Conservation (phyloP, 2,113 vertebrate genomes). For the Tachycineta bicolor region DNA sequence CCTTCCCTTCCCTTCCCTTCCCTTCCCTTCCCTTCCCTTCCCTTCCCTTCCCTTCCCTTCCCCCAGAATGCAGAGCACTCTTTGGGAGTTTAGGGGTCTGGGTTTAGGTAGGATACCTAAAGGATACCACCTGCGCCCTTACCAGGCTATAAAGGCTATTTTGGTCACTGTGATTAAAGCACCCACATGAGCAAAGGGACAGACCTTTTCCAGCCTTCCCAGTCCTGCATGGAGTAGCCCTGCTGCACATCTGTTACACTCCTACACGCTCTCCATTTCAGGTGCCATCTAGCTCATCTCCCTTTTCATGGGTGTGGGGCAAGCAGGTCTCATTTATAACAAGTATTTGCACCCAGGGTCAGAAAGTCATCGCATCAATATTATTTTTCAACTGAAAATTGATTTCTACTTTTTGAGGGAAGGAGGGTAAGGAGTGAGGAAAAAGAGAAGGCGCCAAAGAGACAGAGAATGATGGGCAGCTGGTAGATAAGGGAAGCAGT, state of each 20-base stretch:
- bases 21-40: neutral
- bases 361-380: neutral
- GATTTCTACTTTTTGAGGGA: neutral
- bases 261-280: neutral
- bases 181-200: neutral
- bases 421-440: neutral
- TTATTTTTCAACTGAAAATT: neutral
- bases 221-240: neutral
- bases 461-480: conserved; percentile 38
- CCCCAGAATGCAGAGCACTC: neutral
- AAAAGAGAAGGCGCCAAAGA: neutral
- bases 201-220: neutral
- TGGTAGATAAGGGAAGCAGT: conserved; percentile 25
- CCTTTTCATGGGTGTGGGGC: neutral
- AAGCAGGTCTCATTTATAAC: neutral
- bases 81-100: neutral
- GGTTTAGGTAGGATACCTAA: neutral
- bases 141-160: neutral
- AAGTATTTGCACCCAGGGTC: neutral
- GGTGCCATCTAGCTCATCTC: neutral
- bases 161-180: neutral
- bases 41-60: neutral
- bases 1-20: neutral
- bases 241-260: neutral
- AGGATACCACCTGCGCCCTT: neutral